These are phyloP conservation scores for Melieria omissa DNA, from an alignment of 2,888 invertebrate genomes.

Conservation along the genomic window DNA sequence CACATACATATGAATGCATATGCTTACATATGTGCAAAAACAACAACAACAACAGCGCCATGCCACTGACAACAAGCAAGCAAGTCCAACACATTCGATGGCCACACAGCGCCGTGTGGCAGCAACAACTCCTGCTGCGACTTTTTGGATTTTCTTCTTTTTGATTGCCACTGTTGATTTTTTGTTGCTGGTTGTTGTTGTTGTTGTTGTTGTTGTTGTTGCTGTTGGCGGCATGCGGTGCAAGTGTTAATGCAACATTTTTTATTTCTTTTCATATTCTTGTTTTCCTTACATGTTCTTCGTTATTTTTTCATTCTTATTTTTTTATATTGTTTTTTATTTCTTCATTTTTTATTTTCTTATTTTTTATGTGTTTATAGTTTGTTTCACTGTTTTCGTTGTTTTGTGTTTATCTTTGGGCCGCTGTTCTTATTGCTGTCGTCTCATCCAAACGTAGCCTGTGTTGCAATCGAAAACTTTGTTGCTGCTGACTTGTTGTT, in stretches of 20 bases:
- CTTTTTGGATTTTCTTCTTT: not conserved
- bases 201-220: not conserved
- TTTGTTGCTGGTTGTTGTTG: conserved; percentile 4
- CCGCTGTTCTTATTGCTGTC: not conserved
- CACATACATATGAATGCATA: no score
- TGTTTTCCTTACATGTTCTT: not conserved
- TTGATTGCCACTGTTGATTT: not conserved
- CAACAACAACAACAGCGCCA: no score
- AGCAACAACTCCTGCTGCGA: not conserved
- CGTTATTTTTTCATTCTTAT: not conserved
- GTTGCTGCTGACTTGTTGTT: not conserved
- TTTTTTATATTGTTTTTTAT: not conserved
- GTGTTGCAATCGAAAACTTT: not conserved
- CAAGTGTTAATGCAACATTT: not conserved
- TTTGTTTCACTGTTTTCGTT: not conserved
- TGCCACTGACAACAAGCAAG: no score
- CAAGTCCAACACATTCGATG: no score
- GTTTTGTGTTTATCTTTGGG: not conserved
- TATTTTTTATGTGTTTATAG: not conserved
- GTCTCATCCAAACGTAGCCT: not conserved
- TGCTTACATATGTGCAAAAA: no score
- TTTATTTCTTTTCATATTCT: not conserved
- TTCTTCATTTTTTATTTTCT: not conserved
- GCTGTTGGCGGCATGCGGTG: not conserved
- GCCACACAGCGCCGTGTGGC: no score